Evolutionary conservation across 2,113 vertebrate species (phyloP).

Genomic region (Glareola pratincola): DNA sequence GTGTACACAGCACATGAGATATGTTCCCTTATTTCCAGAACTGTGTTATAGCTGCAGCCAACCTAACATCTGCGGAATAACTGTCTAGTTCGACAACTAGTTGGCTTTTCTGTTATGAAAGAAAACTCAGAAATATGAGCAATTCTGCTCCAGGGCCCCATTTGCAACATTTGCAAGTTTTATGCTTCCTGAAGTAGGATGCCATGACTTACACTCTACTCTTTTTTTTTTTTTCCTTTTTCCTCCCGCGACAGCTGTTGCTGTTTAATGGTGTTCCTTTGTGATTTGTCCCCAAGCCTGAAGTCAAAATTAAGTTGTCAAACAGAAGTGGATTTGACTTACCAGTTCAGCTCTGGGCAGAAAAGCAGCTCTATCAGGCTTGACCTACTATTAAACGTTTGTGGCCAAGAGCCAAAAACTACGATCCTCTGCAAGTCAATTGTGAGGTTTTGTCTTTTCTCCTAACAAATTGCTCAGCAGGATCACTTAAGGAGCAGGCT

Average conservation of each 20-base stretch:
- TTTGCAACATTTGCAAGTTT: not conserved
- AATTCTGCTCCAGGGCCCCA: not conserved
- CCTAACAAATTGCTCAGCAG: not conserved
- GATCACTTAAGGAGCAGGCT: not conserved
- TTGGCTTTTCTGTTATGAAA: not conserved
- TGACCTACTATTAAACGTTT: not conserved
- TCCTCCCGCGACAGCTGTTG: not conserved
- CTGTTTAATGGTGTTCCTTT: not conserved
- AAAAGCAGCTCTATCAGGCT: not conserved
- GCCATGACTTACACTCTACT: not conserved
- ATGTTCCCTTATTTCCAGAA: not conserved
- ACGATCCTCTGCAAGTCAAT: not conserved
- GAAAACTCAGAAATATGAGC: not conserved
- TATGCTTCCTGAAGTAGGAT: not conserved
- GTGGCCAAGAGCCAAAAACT: not conserved
- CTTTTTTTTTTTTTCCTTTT: too few relatives aligned
- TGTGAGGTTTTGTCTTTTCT: not conserved
- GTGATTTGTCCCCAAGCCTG: not conserved
- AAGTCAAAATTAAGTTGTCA: conserved; percentile 44
- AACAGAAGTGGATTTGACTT: not conserved
- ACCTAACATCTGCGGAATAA: not conserved
- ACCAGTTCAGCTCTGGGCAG: not conserved
- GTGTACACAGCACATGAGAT: not conserved
- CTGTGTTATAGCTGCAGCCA: not conserved
- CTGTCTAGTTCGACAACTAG: not conserved